Conservation (phyloP, 1,140 invertebrate genomes). For the Euglossa dilemma region DNA sequence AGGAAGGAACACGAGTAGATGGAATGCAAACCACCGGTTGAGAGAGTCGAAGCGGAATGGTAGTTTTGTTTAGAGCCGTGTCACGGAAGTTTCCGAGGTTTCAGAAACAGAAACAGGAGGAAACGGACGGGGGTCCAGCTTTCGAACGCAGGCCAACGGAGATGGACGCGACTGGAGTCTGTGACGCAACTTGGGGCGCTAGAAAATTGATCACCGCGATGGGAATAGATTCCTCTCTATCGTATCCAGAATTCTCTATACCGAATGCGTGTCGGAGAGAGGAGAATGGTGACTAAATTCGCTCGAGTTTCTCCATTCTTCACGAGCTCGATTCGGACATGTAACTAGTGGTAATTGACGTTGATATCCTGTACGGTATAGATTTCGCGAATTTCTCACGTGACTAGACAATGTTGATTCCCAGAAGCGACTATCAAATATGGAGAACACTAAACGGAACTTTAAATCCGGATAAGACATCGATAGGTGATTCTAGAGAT, state of each 20-base stretch:
- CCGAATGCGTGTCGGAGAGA: too few relatives aligned
- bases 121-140: background rate
- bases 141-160: slow-evolving; percentile 5
- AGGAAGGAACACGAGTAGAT: too few relatives aligned
- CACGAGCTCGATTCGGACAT: background rate
- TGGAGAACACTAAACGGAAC: too few relatives aligned
- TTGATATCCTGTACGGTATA: background rate
- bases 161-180: background rate
- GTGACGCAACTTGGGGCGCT: too few relatives aligned
- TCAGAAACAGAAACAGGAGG: slow-evolving; percentile 4
- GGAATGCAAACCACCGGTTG: too few relatives aligned
- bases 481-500: too few relatives aligned
- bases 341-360: background rate
- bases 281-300: background rate
- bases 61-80: background rate
- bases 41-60: too few relatives aligned
- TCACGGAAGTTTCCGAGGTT: background rate
- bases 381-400: background rate
- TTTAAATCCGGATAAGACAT: too few relatives aligned
- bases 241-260: too few relatives aligned
- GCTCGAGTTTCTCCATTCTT: background rate
- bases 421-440: too few relatives aligned
- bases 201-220: background rate
- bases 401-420: background rate
- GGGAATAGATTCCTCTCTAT: too few relatives aligned